Evolutionary conservation across 35 echinoderm and acorn worm genomes (phyloP).

Genomic region (Patiria miniata): DNA sequence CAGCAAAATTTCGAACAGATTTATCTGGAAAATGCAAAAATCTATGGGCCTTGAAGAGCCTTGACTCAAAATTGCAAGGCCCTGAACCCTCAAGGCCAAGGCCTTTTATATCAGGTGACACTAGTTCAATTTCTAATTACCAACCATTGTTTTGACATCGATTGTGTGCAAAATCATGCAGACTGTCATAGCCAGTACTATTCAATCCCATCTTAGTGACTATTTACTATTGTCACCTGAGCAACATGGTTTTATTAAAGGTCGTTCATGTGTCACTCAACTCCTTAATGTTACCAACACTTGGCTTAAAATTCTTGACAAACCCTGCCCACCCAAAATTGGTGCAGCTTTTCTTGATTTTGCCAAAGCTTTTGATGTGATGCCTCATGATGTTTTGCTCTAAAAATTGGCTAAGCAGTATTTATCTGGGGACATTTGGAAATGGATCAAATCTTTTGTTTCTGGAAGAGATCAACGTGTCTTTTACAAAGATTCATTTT

Average conservation of each 20-base stretch:
- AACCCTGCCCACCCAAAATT: background rate
- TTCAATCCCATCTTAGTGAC: background rate
- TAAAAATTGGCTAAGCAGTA: background rate
- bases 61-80: no score
- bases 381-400: conserved; percentile 1
- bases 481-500: background rate
- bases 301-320: background rate
- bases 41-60: no score
- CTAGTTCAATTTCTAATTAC: background rate
- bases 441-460: conserved; percentile 4
- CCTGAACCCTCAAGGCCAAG: no score
- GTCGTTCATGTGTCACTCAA: background rate
- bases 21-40: no score
- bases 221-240: background rate
- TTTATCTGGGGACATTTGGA: background rate
- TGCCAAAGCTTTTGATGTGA: background rate
- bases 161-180: background rate
- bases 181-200: background rate
- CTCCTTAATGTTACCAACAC: background rate
- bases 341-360: no score
- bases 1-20: no score
- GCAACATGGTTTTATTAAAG: background rate
- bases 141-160: background rate
- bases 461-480: conserved; percentile 7
- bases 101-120: background rate